Conservation (phyloP, 2,888 invertebrate genomes). For the Perizoma affinitatum region DNA sequence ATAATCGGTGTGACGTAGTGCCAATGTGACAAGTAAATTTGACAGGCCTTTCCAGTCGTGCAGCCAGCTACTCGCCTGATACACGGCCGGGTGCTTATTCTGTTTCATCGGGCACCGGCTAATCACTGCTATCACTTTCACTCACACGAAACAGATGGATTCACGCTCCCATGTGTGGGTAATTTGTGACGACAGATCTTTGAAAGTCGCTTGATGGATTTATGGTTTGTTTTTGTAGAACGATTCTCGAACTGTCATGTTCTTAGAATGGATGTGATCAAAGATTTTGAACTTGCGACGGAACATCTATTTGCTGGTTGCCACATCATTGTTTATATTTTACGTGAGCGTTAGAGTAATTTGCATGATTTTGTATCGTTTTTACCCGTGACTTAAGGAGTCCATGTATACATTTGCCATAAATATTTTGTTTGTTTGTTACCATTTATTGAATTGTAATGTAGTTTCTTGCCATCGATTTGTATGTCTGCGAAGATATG, state of each 20-base stretch:
- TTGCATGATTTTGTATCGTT: too few relatives aligned
- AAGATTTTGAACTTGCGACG: neutral
- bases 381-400: too few relatives aligned
- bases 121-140: constrained; percentile 60
- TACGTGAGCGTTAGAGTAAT: too few relatives aligned
- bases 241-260: constrained; percentile 1
- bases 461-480: too few relatives aligned
- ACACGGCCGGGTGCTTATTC: constrained; percentile 25
- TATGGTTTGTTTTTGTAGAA: constrained; percentile 47
- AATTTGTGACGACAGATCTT: constrained; percentile 50
- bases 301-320: neutral
- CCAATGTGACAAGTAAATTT: constrained; percentile 58
- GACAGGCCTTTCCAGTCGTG: constrained; percentile 53
- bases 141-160: constrained; percentile 45
- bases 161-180: constrained; percentile 34
- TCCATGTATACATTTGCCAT: too few relatives aligned
- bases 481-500: too few relatives aligned
- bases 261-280: too few relatives aligned
- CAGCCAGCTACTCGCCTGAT: constrained; percentile 34
- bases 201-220: constrained; percentile 53
- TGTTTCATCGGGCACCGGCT: constrained; percentile 37
- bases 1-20: constrained; percentile 41
- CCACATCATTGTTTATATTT: too few relatives aligned
- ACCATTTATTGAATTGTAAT: too few relatives aligned
- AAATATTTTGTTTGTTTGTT: too few relatives aligned